Percentiles rank a stretch among this genome's conserved stretches.
Conservation (phyloP, 2,113 vertebrate genomes). For the Paratilapia polleni region DNA sequence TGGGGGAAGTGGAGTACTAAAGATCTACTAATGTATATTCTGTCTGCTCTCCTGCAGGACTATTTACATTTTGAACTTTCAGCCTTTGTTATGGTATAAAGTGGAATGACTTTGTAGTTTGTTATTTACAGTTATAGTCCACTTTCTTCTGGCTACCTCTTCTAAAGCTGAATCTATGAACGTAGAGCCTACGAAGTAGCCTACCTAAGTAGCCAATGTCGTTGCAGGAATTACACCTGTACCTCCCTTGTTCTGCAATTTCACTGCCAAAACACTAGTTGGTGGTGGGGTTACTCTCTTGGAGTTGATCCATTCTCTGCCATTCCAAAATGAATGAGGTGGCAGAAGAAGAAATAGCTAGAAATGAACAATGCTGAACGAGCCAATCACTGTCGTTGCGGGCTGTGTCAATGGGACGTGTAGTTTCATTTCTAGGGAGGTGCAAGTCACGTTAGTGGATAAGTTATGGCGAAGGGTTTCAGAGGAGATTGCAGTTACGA, state of each 20-base stretch:
- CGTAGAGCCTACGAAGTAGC: accelerated
- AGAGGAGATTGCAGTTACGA: background rate
- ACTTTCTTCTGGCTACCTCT: background rate
- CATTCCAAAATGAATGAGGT: background rate
- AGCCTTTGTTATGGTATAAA: conserved; percentile 19
- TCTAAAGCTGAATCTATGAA: background rate
- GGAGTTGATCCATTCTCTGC: no score
- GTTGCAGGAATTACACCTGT: background rate
- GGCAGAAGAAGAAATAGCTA: background rate
- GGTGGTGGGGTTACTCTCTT: accelerated
- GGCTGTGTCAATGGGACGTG: no score
- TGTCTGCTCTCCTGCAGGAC: conserved; percentile 11
- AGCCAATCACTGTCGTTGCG: no score
- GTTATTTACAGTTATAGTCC: background rate
- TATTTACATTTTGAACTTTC: conserved; percentile 34
- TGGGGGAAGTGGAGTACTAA: background rate
- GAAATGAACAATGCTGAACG: background rate
- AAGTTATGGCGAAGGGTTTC: no score
- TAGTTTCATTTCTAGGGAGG: no score
- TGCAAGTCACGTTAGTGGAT: no score
- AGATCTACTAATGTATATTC: conserved; percentile 22
- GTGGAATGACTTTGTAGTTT: background rate
- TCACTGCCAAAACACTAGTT: background rate
- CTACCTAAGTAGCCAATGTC: accelerated
- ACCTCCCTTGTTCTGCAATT: background rate